Evolutionary conservation across 2,797 vertebrate species (phyloP), one percentile per base, ranked within the genome.

Genomic region (Zenarchopterus dispar): DNA sequence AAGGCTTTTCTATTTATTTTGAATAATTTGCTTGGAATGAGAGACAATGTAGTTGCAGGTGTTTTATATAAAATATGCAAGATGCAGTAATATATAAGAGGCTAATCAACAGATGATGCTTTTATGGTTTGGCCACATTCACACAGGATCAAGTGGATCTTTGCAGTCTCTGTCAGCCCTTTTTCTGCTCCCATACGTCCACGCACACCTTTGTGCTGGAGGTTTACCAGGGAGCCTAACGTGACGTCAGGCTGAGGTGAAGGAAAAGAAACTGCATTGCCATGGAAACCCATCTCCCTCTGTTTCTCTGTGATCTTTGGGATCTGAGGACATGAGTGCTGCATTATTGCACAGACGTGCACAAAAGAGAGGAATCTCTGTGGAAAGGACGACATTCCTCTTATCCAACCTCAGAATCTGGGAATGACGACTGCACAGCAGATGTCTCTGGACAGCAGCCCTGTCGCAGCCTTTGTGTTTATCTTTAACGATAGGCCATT

Each of bases 211-310:
- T 68, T 58, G 62, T 70, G 77, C 71, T 63, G 57, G 77, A 84
- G 84, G 86, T 88, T 91, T 81, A 86, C 67, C 77, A 75, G 70
- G 66, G 75, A 83, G 77, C 63, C 80, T 48, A 53, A 50, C 15
- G 86, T 93, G 91, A 92, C 85, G 89, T 92, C 86, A 87, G 70
- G 41, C 69, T 52, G 67, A 41, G 56, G 65, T 59, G 76, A 71
- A 75, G 77, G 44, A 60, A 73, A 77, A 70, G 31, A 80, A 62
- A 66, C 60, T 57, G 56, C 42, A 90, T 93, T 86, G 84, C 89
- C 89, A 92, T 93, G 90, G 92, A 89, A 93, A 93, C 91, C 82
- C 46, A 62, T 85, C 83, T 93, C 80, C 76, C 84, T 83, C 70
- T 28, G 64, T 80, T 88, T 62, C 72, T 77, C 76, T 72, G 43